Evolutionary conservation across 2,888 invertebrate genomes (phyloP).

Genomic region (Schizaphis graminum): DNA sequence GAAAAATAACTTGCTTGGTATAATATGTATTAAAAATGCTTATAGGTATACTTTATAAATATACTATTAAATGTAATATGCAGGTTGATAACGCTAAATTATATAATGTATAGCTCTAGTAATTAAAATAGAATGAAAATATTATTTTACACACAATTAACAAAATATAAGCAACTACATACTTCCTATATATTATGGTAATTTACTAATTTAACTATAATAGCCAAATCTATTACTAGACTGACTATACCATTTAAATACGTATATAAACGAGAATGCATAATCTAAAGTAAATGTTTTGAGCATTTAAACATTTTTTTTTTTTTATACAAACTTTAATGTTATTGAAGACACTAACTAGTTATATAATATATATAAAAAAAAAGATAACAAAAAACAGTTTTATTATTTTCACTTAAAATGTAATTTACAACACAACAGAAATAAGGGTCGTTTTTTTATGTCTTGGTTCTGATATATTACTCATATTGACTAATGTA

Average conservation of each 20-base stretch:
- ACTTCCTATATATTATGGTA: neutral
- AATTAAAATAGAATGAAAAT: neutral
- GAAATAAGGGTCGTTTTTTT: neutral
- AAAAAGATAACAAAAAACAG: neutral
- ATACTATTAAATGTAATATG: neutral
- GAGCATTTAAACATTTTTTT: slow-evolving; percentile 20
- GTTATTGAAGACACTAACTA: neutral
- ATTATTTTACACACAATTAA: neutral
- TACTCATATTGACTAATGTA: neutral
- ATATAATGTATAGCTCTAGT: neutral
- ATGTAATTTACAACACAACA: neutral
- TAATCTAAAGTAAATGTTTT: neutral
- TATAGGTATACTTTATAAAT: neutral
- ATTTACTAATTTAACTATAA: neutral
- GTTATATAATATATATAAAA: neutral
- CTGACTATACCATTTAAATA: neutral
- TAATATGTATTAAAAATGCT: neutral
- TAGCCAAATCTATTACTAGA: neutral
- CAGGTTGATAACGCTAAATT: neutral
- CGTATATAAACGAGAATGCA: neutral
- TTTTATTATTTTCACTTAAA: neutral
- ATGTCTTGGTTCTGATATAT: neutral
- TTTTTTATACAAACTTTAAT: neutral
- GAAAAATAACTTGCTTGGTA: neutral
- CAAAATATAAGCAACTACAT: neutral